Conservation (phyloP, 2,113 vertebrate genomes). For the Propithecus coquereli region DNA sequence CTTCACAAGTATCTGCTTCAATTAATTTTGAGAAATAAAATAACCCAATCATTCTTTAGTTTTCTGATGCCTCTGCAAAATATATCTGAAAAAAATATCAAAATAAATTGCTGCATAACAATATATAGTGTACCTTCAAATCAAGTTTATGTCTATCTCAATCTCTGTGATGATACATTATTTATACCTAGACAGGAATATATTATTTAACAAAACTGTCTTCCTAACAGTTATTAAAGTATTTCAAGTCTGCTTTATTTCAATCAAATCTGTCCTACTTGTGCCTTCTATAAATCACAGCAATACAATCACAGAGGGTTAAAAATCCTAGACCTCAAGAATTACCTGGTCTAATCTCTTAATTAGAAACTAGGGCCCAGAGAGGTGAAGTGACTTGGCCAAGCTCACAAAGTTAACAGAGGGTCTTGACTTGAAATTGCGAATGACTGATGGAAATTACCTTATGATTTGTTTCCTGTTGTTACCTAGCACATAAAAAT, state of each 20-base stretch:
- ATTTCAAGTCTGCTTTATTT: slow-evolving; percentile 36
- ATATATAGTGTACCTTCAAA: slow-evolving; percentile 65
- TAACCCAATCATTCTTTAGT: slow-evolving; percentile 77
- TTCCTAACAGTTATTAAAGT: slow-evolving; percentile 32
- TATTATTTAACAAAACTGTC: slow-evolving; percentile 41
- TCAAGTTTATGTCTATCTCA: slow-evolving; percentile 62
- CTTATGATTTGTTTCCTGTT: not conserved
- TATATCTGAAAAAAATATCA: slow-evolving; percentile 77
- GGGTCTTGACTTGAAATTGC: slow-evolving; percentile 18
- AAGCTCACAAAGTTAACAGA: not conserved
- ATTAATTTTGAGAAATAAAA: slow-evolving; percentile 77
- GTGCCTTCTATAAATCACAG: slow-evolving; percentile 40
- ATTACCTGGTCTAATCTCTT: slow-evolving; percentile 8
- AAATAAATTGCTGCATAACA: slow-evolving; percentile 73
- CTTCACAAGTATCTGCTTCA: slow-evolving; percentile 77
- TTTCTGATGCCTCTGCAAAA: slow-evolving; percentile 77
- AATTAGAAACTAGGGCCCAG: slow-evolving; percentile 9
- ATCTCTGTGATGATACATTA: slow-evolving; percentile 41
- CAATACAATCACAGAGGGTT: slow-evolving; percentile 30
- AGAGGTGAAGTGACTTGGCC: slow-evolving; percentile 4
- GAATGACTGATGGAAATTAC: slow-evolving; percentile 16
- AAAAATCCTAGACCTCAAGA: slow-evolving; percentile 35
- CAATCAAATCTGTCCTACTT: slow-evolving; percentile 31
- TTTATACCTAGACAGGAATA: slow-evolving; percentile 40
- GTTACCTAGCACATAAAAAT: slow-evolving; percentile 36